Evolutionary conservation across 2,797 vertebrate species (phyloP), one percentile per base, ranked within the genome.

Genomic region (Psittacula derbiana): DNA sequence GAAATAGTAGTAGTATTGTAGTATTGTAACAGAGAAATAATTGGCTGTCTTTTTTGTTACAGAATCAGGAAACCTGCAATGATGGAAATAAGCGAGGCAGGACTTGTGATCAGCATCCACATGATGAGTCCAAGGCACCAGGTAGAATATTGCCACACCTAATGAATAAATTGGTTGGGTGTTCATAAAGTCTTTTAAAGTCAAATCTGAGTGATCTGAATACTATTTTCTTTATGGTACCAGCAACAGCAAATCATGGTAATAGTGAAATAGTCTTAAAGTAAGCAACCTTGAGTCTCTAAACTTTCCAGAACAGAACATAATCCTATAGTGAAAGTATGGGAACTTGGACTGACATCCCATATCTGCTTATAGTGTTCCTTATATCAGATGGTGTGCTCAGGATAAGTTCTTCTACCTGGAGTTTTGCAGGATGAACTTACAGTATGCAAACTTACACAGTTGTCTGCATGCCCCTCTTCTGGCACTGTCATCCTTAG

Each of bases 31-130:
- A 74, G 53, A 66, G 14, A 46, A 80, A 74, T 38, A 58, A 60
- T 17, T 11, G 6, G 4, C 47, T 60, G 0, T 27, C 53, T 16
- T 98, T 99, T 98, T 98, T 99, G 60, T 99, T 98, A 96, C 98
- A 98, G 97, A 95, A 98, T 98, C 83, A 98, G 99, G 58, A 99
- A 99, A 95, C 97, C 99, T 90, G 98, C 97, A 53, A 98, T 98
- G 30, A 98, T 98, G 88, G 97, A 98, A 85, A 98, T 98, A 6
- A 97, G 98, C 75, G 98, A 98, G 92, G 97, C 98, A 67, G 98
- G 91, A 33, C 98, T 98, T 41, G 98, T 99, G 97, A 96, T 99
- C 10, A 98, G 98, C 95, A 97, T 98, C 96, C 98, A 88, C 97
- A 98, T 38, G 98, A 99, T 86, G 98, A 98, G 98, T 98, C 98